A percentile compares a stretch with the other conserved stretches of the same genome.
Evolutionary conservation across 2,888 invertebrate species (phyloP).

Genomic region (Phengaris arion): DNA sequence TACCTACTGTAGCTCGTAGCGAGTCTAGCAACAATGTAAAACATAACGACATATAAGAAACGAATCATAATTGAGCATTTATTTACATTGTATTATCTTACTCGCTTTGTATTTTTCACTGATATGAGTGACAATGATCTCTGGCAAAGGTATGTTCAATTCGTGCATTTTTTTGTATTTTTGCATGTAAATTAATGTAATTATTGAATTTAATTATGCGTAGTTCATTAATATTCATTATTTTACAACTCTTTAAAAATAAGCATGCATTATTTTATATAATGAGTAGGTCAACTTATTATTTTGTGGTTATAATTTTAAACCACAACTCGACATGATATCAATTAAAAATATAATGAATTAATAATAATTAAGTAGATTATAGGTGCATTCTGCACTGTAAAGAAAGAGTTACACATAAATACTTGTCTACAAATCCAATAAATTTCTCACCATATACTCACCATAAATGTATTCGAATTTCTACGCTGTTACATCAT

Average conservation of each 20-base stretch:
- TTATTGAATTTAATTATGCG: neutral
- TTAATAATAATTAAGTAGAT: too few species aligned
- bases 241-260: neutral
- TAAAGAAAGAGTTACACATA: too few species aligned
- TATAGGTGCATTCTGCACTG: too few species aligned
- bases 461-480: neutral
- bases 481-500: neutral
- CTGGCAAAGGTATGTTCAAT: neutral
- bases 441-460: neutral
- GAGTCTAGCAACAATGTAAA: too few species aligned
- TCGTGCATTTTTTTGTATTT: neutral
- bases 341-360: too few species aligned
- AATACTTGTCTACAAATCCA: too few species aligned
- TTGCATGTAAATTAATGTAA: neutral
- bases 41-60: too few species aligned
- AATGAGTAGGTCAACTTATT: too few species aligned
- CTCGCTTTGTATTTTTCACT: neutral
- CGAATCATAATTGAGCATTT: neutral
- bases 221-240: neutral
- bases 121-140: neutral
- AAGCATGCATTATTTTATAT: too few species aligned
- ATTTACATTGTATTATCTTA: conserved; percentile 1
- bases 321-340: too few species aligned
- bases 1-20: too few species aligned
- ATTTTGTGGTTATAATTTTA: too few species aligned